These are phyloP conservation scores for Spodoptera exigua DNA, from an alignment of 2,888 invertebrate genomes.

Conservation along the genomic window DNA sequence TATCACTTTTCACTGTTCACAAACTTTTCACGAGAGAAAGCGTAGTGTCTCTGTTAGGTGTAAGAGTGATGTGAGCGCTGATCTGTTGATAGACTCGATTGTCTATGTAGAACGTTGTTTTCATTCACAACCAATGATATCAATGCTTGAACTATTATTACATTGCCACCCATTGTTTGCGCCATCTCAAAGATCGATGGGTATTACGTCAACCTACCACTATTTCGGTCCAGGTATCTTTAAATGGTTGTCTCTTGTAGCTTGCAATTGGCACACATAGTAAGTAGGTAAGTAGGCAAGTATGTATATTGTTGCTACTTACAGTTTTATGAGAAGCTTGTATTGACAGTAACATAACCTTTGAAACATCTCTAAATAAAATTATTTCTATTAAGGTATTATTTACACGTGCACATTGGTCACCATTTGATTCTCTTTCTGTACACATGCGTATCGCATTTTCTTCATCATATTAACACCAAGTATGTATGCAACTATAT, in stretches of 20 bases:
- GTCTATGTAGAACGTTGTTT: conserved; percentile 47
- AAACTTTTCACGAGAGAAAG: conserved; percentile 24
- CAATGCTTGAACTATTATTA: conserved; percentile 61
- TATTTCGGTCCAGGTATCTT: conserved; percentile 1
- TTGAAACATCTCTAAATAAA: too few relatives aligned
- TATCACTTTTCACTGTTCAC: neutral
- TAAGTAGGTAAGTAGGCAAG: too few relatives aligned
- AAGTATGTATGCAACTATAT: too few relatives aligned
- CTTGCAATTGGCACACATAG: too few relatives aligned
- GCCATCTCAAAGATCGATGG: conserved; percentile 40
- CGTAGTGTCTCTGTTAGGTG: conserved; percentile 49
- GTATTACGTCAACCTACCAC: conserved; percentile 49
- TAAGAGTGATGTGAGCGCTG: conserved; percentile 39
- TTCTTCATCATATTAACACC: too few relatives aligned
- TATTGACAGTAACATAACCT: too few relatives aligned
- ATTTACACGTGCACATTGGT: too few relatives aligned
- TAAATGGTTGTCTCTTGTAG: neutral
- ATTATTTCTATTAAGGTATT: too few relatives aligned
- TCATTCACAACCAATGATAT: conserved; percentile 62
- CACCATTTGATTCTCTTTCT: too few relatives aligned
- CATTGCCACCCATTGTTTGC: conserved; percentile 63
- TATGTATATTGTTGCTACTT: too few relatives aligned
- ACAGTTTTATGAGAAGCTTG: too few relatives aligned
- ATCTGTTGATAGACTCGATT: conserved; percentile 17
- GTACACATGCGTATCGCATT: too few relatives aligned